Evolutionary conservation across 2,888 invertebrate species (phyloP), one percentile per base, ranked within the genome.

Genomic region (Orchesella flavescens): DNA sequence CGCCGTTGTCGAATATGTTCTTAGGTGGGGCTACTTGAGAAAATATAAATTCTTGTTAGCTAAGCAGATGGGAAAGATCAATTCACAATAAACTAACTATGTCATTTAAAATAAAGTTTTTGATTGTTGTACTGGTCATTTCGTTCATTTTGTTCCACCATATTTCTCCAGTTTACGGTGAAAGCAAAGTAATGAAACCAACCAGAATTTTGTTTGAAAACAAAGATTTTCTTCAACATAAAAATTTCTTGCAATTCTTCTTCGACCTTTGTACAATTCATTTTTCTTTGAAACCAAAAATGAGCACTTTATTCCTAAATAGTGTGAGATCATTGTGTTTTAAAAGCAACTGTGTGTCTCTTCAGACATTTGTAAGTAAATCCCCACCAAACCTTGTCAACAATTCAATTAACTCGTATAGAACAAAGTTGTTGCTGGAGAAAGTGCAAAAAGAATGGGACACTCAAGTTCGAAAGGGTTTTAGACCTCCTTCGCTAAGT

Each of bases 371-470:
- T n/a, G n/a, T n/a, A n/a, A n/a, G n/a, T n/a, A n/a, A n/a, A n/a
- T 15, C 49, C 49, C 7, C 34, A 34, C 7, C 49, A 49, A 49
- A n/a, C 1, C 2, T 12, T n/a, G 2, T 10, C 2, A 49, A 15
- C 49, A 15, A 7, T 49, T n/a, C 12, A 49, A 49, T 15, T 1
- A n/a, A 49, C 10, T 3, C 3, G 49, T 49, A 34, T 34, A 34
- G 7, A 34, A 34, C 7, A 2, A 34, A 7, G 7, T 7, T 34
- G 34, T 34, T 34, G 5, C 12, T 49, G 49, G 49, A 49, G 12
- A 61, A 61, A 61, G 13, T 57, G 57, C 57, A 57, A 19, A 57
- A 57, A 9, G 19, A 19, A 17, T 57, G 57, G 57, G 57, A 57
- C 9, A 2, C 10, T 57, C 17, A 17, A 13, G 24, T 61, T 24